Evolutionary conservation across 2,888 invertebrate genomes (phyloP), one percentile per base, ranked within the genome.

Genomic region (Habroteleia sp.): DNA sequence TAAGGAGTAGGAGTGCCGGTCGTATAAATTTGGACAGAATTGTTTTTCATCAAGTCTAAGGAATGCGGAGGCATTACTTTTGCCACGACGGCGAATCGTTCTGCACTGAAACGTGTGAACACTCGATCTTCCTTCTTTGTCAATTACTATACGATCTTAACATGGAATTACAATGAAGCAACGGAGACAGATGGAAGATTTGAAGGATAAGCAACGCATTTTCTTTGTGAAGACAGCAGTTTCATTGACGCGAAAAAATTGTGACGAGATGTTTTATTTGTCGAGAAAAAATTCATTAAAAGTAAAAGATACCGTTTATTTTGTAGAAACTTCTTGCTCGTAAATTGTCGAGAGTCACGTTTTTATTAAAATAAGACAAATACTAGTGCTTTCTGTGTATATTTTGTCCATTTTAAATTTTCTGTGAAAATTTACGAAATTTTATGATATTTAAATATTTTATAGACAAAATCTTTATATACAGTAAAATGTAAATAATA

Each of bases 111-210:
- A 48, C 27, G 54, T 42, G 29, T 20, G 17, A 44, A 52, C 41
- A 25, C 35, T 48, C 33, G 48, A 31, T 27, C 29, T 46, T 33
- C 46, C 50, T 74, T 14, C 52, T 66, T 69, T 71, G 76, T 63
- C 77, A 80, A 80, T 79, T 78, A 79, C 77, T 58, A 35, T 35
- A 16, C 14, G 35, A 16, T 16, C 14, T 35, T 35, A 35, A 35
- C 14, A 16, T 16, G 35, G 35, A 35, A 35, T 35, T 35, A 16
- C 35, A 14, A 16, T 16, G 35, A 16, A 35, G 35, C n/a, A 39
- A 63, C 41, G 35, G 37, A 29, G 63, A 48, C 14, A 29, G 23
- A 54, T 33, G 37, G 37, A 44, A 54, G 54, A 44, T 66, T 66
- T 37, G 44, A 54, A 35, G 46, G 44, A 65, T 65, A 65, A 65